These are phyloP conservation scores for Enteromius unitaeniatus DNA, from an alignment of 2,797 vertebrate genomes.

Conservation along the genomic window DNA sequence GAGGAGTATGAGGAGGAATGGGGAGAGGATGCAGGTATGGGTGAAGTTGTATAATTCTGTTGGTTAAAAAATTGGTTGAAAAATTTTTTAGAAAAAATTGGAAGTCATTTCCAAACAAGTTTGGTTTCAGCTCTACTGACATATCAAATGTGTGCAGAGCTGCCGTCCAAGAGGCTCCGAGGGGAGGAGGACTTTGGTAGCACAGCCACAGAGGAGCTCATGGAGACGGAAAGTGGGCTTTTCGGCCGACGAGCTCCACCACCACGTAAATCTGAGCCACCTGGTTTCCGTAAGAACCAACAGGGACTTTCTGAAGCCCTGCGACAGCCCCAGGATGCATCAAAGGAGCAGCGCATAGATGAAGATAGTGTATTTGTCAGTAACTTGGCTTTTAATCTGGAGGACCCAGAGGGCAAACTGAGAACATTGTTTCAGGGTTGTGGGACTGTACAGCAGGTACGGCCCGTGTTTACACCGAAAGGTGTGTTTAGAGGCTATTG, in stretches of 20 bases:
- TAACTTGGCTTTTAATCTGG: constrained; percentile 89
- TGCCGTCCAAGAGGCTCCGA: constrained; percentile 82
- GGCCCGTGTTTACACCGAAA: constrained; percentile 83
- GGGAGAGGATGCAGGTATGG: constrained; percentile 62
- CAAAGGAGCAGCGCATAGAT: constrained; percentile 85
- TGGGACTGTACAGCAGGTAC: constrained; percentile 84
- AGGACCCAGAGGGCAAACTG: constrained; percentile 85
- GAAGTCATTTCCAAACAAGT: background rate
- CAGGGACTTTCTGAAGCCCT: constrained; percentile 50
- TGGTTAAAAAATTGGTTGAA: background rate
- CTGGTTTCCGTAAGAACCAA: constrained; percentile 73
- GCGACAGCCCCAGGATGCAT: constrained; percentile 73
- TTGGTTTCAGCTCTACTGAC: background rate
- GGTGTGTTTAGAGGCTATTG: constrained; percentile 92
- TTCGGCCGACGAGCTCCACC: constrained; percentile 72
- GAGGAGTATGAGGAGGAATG: constrained; percentile 72
- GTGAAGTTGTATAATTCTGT: background rate
- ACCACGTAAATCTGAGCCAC: constrained; percentile 57
- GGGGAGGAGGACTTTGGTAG: constrained; percentile 70
- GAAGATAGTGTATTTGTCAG: constrained; percentile 90
- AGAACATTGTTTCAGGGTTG: constrained; percentile 84
- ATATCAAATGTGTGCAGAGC: constrained; percentile 64
- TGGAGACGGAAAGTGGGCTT: constrained; percentile 79
- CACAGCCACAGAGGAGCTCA: constrained; percentile 69
- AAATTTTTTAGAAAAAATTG: background rate